Percentiles rank a stretch among this genome's conserved stretches.
Conservation (phyloP, 2,113 vertebrate species). For the Crotalus helleri region DNA sequence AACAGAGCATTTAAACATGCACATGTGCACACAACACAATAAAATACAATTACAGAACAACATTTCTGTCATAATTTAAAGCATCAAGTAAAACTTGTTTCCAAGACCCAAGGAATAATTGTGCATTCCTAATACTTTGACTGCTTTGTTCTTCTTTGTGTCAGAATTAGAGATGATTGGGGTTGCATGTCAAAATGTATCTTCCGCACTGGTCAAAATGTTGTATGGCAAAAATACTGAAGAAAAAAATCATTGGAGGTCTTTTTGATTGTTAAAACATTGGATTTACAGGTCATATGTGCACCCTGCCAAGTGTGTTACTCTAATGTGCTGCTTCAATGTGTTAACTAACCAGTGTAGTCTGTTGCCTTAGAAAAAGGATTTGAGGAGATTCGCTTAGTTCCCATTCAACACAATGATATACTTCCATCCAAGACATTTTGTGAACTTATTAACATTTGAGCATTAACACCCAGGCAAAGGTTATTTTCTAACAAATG, state of each 20-base stretch:
- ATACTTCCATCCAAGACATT: neutral
- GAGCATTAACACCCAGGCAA: neutral
- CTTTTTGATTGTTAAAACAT: neutral
- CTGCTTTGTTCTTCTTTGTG: neutral
- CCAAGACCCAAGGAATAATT: neutral
- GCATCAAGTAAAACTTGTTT: neutral
- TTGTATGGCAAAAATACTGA: neutral
- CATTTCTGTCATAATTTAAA: neutral
- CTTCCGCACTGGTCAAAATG: neutral
- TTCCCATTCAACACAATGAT: neutral
- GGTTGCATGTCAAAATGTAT: neutral
- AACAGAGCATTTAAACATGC: neutral
- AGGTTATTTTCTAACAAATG: neutral
- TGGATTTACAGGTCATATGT: neutral
- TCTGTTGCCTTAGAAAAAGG: neutral
- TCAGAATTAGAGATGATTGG: neutral
- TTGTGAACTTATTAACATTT: neutral
- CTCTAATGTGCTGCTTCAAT: neutral
- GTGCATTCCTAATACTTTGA: neutral
- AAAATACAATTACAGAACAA: neutral
- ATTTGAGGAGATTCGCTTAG: neutral
- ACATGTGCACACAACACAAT: neutral
- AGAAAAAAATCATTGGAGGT: neutral
- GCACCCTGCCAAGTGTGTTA: neutral
- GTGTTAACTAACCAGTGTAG: neutral